Conservation (phyloP, 2,888 invertebrate genomes). For the Ypsolopha sequella region DNA sequence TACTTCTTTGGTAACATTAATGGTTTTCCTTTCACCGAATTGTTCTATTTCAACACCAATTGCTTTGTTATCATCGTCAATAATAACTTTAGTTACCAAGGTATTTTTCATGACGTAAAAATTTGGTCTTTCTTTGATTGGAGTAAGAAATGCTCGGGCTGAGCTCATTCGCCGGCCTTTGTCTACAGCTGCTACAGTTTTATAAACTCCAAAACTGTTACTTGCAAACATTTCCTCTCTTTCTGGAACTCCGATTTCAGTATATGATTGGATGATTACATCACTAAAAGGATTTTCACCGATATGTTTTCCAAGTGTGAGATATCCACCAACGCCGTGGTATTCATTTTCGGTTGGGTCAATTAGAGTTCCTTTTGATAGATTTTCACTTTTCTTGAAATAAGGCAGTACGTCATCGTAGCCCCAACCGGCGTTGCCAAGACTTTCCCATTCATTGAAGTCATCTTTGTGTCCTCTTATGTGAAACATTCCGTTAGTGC, state of each 20-base stretch:
- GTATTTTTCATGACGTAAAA: conserved; percentile 34
- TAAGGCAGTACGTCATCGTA: conserved; percentile 71
- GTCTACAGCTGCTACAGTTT: conserved; percentile 78
- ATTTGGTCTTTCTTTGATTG: conserved; percentile 18
- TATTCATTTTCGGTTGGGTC: conserved; percentile 11
- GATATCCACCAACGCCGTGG: conserved; percentile 30
- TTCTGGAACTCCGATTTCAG: conserved; percentile 61
- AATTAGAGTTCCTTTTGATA: conserved; percentile 4
- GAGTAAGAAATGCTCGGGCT: conserved; percentile 76
- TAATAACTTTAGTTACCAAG: conserved; percentile 41
- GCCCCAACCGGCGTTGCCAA: conserved; percentile 71
- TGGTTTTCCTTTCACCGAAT: conserved; percentile 19
- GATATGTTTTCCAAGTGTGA: conserved; percentile 34
- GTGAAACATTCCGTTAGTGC: conserved; percentile 73
- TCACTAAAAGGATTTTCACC: conserved; percentile 15
- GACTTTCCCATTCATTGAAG: conserved; percentile 56
- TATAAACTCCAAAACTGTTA: conserved; percentile 82
- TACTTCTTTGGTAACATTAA: conserved; percentile 30
- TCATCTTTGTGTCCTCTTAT: conserved; percentile 70
- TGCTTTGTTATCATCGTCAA: conserved; percentile 37
- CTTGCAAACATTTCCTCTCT: conserved; percentile 59
- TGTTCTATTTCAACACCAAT: conserved; percentile 32
- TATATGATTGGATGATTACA: conserved; percentile 24
- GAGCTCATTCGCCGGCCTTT: conserved; percentile 79
- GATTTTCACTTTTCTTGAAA: conserved; percentile 31